Percentiles rank a stretch among this genome's conserved stretches.
phyloP scores from a whole-genome alignment of 2,888 invertebrate genomes.

The Osedax frankpressi region DNA sequence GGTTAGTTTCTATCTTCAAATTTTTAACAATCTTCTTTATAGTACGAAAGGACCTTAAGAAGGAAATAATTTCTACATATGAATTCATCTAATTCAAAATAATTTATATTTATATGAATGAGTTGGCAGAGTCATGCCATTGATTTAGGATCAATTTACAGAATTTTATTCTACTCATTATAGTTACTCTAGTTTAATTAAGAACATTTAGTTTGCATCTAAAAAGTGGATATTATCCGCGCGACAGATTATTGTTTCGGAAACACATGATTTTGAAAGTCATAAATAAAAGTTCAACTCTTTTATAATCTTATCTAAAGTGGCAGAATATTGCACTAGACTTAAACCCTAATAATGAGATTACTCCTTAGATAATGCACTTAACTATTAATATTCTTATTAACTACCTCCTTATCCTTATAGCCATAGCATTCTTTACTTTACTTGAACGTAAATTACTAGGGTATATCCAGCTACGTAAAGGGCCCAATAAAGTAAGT shows the following conservation, averaged over 20 bases:
- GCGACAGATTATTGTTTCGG: constrained; percentile 27
- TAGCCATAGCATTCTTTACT: constrained; percentile 60
- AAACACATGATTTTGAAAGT: constrained; percentile 27
- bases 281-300: constrained; percentile 26
- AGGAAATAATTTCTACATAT: constrained; percentile 3
- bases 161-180: constrained; percentile 40
- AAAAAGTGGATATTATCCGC: constrained; percentile 18
- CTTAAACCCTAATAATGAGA: constrained; percentile 27
- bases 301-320: constrained; percentile 23
- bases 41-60: constrained; percentile 64
- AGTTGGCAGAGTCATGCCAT: constrained; percentile 59
- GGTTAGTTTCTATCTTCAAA: constrained; percentile 66
- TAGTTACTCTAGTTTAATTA: constrained; percentile 21
- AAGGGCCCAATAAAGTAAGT: constrained; percentile 61
- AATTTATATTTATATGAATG: neutral
- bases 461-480: constrained; percentile 62
- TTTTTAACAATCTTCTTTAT: constrained; percentile 51
- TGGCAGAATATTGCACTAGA: constrained; percentile 29
- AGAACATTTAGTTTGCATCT: constrained; percentile 26
- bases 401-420: constrained; percentile 47
- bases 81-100: neutral
- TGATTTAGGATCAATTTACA: constrained; percentile 59
- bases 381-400: constrained; percentile 23
- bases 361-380: constrained; percentile 19
- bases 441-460: constrained; percentile 59